Evolutionary conservation across 2,797 vertebrate species (phyloP), one percentile per base, ranked within the genome.

Genomic region (Tiaroga cobitis): DNA sequence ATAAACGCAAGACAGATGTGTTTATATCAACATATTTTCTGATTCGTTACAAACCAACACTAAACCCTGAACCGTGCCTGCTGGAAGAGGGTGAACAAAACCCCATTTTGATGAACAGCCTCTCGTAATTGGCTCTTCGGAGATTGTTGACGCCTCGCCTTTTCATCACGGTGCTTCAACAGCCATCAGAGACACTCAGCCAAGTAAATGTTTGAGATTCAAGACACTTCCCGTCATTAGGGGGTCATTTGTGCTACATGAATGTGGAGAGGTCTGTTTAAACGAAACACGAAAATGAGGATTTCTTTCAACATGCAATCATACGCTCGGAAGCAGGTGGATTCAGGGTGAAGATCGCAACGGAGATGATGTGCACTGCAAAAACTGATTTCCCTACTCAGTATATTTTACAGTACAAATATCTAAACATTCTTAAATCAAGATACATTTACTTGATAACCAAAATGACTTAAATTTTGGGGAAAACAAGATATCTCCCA

Each of bases 121-220:
- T 63, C 65, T 86, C 77, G 87, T 93, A 92, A 93, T 92, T 91
- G 89, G 69, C 87, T 83, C 86, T 85, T 89, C 63, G 85, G 85
- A 29, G 82, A 76, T 87, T 82, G 90, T 72, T 92, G 91, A 92
- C 91, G 86, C 80, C 90, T 90, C 26, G 77, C 85, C 68, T 89
- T 89, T 85, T 88, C 72, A 85, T 90, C 77, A 77, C 11, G 3
- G 63, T 3, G 81, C 89, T 91, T 90, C 77, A 85, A 85, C 86
- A 89, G 77, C n/a, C 86, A 90, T 89, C 85, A 80, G 67, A 87
- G 81, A 82, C 41, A 43, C 87, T 88, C 87, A 29, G 46, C 67
- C 82, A 90, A 92, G 90, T 90, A 90, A 90, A 90, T 88, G 88
- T 90, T 89, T 89, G 85, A 79, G 85, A 90, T 80, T 77, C 19